Base-by-base conservation (phyloP, 2,113 vertebrate species). In the Heptranchias perlo region DNA sequence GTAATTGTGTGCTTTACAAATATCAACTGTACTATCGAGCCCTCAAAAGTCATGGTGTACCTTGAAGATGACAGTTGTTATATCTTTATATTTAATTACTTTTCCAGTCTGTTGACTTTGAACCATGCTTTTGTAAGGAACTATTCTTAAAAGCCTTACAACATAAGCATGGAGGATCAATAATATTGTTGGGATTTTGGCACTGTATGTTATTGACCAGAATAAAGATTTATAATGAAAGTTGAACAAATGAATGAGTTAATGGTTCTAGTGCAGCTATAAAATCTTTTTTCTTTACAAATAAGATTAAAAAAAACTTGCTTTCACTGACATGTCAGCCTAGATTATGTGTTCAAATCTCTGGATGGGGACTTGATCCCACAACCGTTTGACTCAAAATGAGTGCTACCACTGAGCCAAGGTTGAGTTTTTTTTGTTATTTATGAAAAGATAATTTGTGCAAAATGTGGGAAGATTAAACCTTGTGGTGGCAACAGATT, bases 31-130 rank as follows among this genome's bases (percentile, higher is more conserved):
- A 16, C 5, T 14, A n/a, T 52, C 23, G 54, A 61, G 4, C 62
- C 89, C 58, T 92, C 4, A 39, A 92, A 39, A n/a, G 31, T 21
- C 6, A 2, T 1, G n/a, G 11, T 13, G n/a, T n/a, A 58, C 7
- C 35, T n/a, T 61, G 62, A 61, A 61, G 54, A 4, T 92, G 54
- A 61, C 21, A 44, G 7, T 44, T 28, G 93, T 67, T 47, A 49
- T 69, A 95, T 69, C 39, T 49, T 94, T 44, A 23, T 49, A 28
- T 95, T 67, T 0, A 95, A 95, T 49, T 91, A 44, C 52, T 95
- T 94, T 67, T 94, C 39, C 7, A 49, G 64, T 49, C 93, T 69
- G 52, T 95, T 95, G 93, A 95, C 10, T 69, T 69, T 95, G 64
- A 95, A 49, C 23, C 44, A 49, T 47, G 14, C 25, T 94, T 94